Conservation (phyloP, 2,888 invertebrate species). For the Hymenopus coronatus region DNA sequence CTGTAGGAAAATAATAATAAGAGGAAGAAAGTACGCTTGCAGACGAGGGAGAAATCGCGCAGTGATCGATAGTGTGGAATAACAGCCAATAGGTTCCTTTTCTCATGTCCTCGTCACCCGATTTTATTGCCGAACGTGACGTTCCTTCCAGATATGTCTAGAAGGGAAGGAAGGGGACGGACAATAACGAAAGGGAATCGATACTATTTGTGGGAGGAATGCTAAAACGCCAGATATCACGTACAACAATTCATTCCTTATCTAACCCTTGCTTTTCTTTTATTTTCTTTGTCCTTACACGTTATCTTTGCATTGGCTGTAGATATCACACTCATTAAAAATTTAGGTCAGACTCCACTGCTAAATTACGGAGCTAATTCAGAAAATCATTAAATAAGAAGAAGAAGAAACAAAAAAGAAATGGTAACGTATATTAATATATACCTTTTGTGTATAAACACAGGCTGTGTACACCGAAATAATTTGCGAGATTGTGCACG, state of each 20-base stretch:
- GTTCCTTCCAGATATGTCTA: slow-evolving; percentile 2
- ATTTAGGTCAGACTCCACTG: neutral
- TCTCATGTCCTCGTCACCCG: slow-evolving; percentile 10
- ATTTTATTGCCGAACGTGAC: slow-evolving; percentile 26
- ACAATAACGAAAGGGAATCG: slow-evolving; percentile 13
- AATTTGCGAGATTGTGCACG: too few relatives aligned
- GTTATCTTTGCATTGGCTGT: neutral
- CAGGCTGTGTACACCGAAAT: too few relatives aligned
- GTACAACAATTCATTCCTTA: neutral
- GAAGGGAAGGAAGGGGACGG: neutral
- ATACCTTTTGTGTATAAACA: too few relatives aligned
- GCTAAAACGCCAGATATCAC: neutral
- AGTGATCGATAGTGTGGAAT: slow-evolving; percentile 22
- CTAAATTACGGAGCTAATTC: neutral
- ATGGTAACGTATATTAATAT: too few relatives aligned
- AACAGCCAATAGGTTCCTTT: slow-evolving; percentile 14
- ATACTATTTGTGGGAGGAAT: slow-evolving; percentile 15
- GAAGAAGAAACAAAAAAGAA: too few relatives aligned
- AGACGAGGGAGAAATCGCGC: neutral
- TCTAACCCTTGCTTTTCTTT: neutral
- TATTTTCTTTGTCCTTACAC: neutral
- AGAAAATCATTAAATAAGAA: too few relatives aligned
- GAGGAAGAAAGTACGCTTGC: neutral
- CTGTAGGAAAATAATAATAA: neutral
- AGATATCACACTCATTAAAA: neutral